Percentiles rank a stretch among this genome's conserved stretches.
Evolutionary conservation across 2,113 vertebrate species (phyloP).

Genomic region (Paramormyrops kingsleyae): DNA sequence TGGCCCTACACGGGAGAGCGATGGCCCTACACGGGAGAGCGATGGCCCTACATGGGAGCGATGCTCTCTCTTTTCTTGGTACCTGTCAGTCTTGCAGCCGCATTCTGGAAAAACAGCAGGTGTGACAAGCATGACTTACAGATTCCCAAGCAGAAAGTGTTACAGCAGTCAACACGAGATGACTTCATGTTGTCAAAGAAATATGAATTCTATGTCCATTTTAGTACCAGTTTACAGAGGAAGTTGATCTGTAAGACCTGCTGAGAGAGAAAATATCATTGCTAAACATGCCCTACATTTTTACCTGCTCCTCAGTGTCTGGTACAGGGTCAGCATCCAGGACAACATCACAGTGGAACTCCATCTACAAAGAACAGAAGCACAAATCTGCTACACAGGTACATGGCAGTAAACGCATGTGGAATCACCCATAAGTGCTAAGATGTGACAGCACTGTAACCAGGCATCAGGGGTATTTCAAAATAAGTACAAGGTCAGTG

Average conservation of each 20-base stretch:
- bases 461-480: background rate
- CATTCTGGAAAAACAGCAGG: background rate
- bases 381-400: background rate
- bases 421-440: too few species aligned
- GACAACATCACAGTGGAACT: conserved; percentile 55
- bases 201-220: background rate
- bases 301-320: conserved; percentile 35
- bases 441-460: background rate
- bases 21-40: too few species aligned
- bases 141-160: background rate
- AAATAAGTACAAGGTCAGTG: background rate
- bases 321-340: conserved; percentile 49
- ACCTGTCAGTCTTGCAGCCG: background rate
- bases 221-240: background rate
- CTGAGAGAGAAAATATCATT: background rate
- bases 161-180: background rate
- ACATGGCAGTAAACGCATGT: background rate
- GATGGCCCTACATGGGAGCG: background rate
- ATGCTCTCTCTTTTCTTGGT: background rate
- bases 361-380: conserved; percentile 37
- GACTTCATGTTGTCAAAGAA: background rate
- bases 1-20: too few species aligned
- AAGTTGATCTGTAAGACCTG: background rate
- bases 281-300: background rate
- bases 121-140: background rate